A percentile compares a stretch with the other conserved stretches of the same genome.
Evolutionary conservation across 1,140 invertebrate species (phyloP).

Genomic region (Palaemon carinicauda): DNA sequence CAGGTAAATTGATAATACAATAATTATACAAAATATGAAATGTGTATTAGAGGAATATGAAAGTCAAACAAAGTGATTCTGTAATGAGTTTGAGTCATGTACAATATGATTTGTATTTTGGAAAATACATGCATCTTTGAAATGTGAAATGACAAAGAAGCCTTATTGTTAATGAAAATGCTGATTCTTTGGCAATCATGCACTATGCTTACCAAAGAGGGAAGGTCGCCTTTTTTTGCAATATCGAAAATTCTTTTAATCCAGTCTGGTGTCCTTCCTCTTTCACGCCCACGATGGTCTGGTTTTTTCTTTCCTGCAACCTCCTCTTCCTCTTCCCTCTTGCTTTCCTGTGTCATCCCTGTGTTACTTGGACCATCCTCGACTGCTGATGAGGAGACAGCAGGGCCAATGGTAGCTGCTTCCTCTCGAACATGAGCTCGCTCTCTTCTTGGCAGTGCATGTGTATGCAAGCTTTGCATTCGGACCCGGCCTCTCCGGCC

Average conservation of each 20-base stretch:
- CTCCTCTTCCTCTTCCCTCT: conserved; percentile 30
- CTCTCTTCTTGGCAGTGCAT: conserved; percentile 19
- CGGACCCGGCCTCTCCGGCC: not conserved
- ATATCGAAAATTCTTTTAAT: conserved; percentile 65
- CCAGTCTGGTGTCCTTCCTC: conserved; percentile 65
- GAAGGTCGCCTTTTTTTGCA: conserved; percentile 63
- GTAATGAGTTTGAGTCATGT: no score
- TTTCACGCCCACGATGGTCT: conserved; percentile 52
- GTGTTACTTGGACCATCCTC: no score
- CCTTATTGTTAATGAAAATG: not conserved
- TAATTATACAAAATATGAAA: no score
- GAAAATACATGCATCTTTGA: no score
- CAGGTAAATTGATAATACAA: no score
- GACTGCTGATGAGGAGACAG: not conserved
- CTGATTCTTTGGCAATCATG: not conserved
- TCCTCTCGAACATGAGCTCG: conserved; percentile 13
- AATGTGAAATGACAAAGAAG: not conserved
- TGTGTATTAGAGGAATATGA: no score
- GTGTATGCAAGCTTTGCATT: not conserved
- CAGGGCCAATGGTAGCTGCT: not conserved
- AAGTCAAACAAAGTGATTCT: no score
- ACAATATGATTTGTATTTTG: no score
- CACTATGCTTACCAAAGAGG: conserved; percentile 62
- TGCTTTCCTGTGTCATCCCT: conserved; percentile 22
- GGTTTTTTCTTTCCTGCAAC: not conserved